Base-by-base conservation (phyloP, 2,113 vertebrate species). In the Hippoglossus stenolepis region DNA sequence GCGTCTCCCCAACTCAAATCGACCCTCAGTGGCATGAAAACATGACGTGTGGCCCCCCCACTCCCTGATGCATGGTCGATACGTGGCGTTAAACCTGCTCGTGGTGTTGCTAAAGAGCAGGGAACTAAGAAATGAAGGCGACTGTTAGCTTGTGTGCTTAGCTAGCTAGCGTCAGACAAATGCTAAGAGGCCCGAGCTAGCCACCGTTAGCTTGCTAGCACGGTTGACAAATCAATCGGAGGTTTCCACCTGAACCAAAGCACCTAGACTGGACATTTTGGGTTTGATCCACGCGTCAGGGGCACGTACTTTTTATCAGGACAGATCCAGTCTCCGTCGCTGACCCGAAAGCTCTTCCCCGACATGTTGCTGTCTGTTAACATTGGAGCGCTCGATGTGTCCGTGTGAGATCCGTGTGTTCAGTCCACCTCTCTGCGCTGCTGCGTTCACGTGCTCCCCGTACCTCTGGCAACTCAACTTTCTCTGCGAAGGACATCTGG, bases 251-350 rank as follows among this genome's bases (percentile, higher is more conserved):
- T 31, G 43, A 6, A n/a, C 43, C 1, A 13, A 17, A 21, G 1
- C 1, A 15, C 1, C 0, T 0, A 0, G 10, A 0, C 1, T 2
- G n/a, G 3, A 62, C n/a, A 21, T 5, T 0, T 0, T 1, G 13
- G 0, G 8, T 26, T 14, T 62, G 0, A 26, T 54, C 20, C 4
- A 0, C 26, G 2, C 0, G 6, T 45, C 6, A 14, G 31, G 38
- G 28, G 4, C 10, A 45, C 97, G 96, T 95, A 98, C 97, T 99
- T 99, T 91, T 99, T 98, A 93, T 99, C 97, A 0, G 97, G 96
- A 81, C 97, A 99, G 83, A 99, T 97, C 97, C 97, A 99, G 91
- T 99, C 97, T 1, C 97, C 97, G 82, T 98, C 97, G 92, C 97
- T 99, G 15, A 99, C 97, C 81, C 97, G 96, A 92, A 99, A 99